These are phyloP conservation scores for Pseudomyrmex dendroicus DNA, from an alignment of 1,140 invertebrate genomes.

Conservation along the genomic window DNA sequence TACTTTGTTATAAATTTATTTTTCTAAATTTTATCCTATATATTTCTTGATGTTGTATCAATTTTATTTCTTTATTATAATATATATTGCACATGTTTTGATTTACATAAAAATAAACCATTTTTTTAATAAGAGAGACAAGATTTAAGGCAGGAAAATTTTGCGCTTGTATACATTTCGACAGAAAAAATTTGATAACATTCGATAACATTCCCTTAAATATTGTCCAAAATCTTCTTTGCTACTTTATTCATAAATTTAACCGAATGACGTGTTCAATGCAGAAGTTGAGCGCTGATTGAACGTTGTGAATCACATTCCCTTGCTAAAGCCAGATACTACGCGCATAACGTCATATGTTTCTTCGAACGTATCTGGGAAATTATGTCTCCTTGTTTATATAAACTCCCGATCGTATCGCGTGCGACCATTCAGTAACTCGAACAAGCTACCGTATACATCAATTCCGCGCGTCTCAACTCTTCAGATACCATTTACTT, in stretches of 20 bases:
- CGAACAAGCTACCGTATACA: conserved; percentile 32
- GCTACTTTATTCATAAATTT: background rate
- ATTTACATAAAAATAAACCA: too few relatives aligned
- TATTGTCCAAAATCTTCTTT: background rate
- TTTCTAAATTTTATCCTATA: too few relatives aligned
- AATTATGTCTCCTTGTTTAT: conserved; percentile 40
- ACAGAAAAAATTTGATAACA: background rate
- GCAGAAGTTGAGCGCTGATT: conserved; percentile 21
- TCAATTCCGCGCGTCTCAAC: conserved; percentile 26
- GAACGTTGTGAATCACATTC: conserved; percentile 52
- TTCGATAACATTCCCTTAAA: too few relatives aligned
- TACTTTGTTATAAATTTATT: too few relatives aligned
- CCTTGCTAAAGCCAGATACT: conserved; percentile 7
- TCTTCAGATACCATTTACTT: conserved; percentile 20
- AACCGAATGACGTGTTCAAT: conserved; percentile 29
- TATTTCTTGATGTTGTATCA: too few relatives aligned
- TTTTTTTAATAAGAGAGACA: too few relatives aligned
- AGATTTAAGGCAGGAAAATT: too few relatives aligned
- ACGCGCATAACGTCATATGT: conserved; percentile 17
- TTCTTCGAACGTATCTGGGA: conserved; percentile 43
- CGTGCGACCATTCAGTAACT: conserved; percentile 53
- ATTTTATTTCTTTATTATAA: too few relatives aligned
- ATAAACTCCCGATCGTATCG: conserved; percentile 55
- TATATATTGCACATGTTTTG: too few relatives aligned
- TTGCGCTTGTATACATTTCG: too few relatives aligned